A percentile compares a stretch with the other conserved stretches of the same genome.
Evolutionary conservation across 2,888 invertebrate genomes (phyloP).

Genomic region (Rhabditoides inermis): DNA sequence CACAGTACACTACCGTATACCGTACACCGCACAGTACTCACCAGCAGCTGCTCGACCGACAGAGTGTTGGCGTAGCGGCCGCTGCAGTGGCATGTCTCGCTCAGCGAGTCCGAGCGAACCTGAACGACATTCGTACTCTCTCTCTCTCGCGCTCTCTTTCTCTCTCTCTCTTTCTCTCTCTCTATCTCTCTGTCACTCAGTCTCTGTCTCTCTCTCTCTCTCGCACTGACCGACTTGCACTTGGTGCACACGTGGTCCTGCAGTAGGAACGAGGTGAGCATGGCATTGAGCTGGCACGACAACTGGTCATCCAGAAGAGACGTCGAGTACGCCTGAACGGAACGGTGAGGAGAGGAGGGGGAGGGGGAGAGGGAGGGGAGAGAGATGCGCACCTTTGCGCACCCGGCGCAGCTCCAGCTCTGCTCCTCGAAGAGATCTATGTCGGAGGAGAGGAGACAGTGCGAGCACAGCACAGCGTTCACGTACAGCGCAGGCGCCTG

Average conservation of each 20-base stretch:
- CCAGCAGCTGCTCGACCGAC: constrained; percentile 13
- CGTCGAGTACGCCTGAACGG: constrained; percentile 5
- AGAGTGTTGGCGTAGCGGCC: constrained; percentile 27
- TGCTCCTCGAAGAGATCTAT: constrained; percentile 14
- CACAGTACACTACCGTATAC: no score
- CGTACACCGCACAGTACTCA: constrained; percentile 9
- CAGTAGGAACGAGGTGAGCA: constrained; percentile 70
- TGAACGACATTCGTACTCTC: constrained; percentile 5
- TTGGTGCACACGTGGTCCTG: constrained; percentile 84
- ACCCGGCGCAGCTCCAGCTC: constrained; percentile 14
- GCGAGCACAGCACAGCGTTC: constrained; percentile 18
- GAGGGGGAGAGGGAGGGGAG: no score
- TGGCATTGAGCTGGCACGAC: constrained; percentile 29
- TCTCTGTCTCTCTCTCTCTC: background rate
- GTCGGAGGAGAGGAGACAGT: constrained; percentile 17
- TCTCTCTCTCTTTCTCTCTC: no score
- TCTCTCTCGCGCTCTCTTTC: background rate
- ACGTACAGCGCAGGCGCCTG: no score
- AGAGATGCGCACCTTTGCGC: constrained; percentile 21
- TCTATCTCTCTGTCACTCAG: background rate
- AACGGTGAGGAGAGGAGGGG: no score
- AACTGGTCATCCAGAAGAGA: constrained; percentile 24
- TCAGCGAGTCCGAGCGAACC: constrained; percentile 29
- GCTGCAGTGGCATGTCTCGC: constrained; percentile 40
- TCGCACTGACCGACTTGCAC: constrained; percentile 68